These are phyloP conservation scores for Agrilus planipennis DNA, from an alignment of 1,140 invertebrate genomes.

Conservation along the genomic window DNA sequence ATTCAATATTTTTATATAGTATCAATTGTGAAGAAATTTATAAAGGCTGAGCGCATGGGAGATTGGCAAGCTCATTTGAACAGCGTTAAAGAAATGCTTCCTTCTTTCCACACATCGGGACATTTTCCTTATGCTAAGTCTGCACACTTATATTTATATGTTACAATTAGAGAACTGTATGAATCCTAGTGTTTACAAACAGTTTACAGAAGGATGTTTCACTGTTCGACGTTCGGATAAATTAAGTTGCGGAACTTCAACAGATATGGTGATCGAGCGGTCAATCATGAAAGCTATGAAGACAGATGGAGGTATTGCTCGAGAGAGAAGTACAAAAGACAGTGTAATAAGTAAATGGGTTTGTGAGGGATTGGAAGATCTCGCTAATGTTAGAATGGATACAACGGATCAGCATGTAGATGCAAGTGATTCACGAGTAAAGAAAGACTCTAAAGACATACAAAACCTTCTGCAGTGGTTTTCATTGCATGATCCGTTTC, in stretches of 20 bases:
- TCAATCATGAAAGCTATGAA: slow-evolving; percentile 35
- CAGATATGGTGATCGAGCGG: slow-evolving; percentile 29
- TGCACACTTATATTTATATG: no score
- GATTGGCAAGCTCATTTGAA: slow-evolving; percentile 34
- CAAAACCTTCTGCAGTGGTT: slow-evolving; percentile 31
- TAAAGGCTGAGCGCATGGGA: slow-evolving; percentile 30
- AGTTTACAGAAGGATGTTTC: slow-evolving; percentile 25
- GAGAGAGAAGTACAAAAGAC: slow-evolving; percentile 27
- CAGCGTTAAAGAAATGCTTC: slow-evolving; percentile 32
- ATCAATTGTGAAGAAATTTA: slow-evolving; percentile 25
- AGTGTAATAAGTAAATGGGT: slow-evolving; percentile 32
- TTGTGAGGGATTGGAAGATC: slow-evolving; percentile 27
- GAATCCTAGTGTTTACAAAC: slow-evolving; percentile 21
- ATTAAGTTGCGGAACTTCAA: slow-evolving; percentile 14
- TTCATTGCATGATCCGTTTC: slow-evolving; percentile 26
- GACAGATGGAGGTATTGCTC: slow-evolving; percentile 29
- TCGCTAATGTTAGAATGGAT: slow-evolving; percentile 23
- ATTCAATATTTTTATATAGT: slow-evolving; percentile 30
- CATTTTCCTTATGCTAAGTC: slow-evolving; percentile 31
- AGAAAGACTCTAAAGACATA: slow-evolving; percentile 29
- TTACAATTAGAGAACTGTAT: slow-evolving; percentile 19
- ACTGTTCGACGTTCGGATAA: slow-evolving; percentile 20
- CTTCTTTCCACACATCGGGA: slow-evolving; percentile 34
- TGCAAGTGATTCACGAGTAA: slow-evolving; percentile 27
- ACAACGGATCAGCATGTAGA: slow-evolving; percentile 35